Percentiles rank a stretch among this genome's conserved stretches.
Evolutionary conservation across 2,888 invertebrate genomes (phyloP).

Genomic region (Callosobruchus maculatus): DNA sequence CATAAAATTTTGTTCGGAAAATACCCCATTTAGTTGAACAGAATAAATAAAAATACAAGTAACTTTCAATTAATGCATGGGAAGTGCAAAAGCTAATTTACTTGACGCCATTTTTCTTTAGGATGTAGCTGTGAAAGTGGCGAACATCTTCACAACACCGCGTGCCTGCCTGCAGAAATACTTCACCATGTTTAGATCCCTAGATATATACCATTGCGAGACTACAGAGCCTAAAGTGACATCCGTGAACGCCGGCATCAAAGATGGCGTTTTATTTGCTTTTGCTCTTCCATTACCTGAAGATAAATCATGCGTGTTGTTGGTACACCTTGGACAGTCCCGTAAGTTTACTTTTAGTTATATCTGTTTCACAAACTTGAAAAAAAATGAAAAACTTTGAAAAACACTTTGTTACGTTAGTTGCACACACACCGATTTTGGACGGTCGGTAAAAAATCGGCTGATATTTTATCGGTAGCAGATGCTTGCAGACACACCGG

Average conservation of each 20-base stretch:
- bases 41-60: no score
- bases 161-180: conserved; percentile 61
- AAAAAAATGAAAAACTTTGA: no score
- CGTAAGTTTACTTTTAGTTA: background rate
- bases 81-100: background rate
- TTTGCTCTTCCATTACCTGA: background rate
- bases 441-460: no score
- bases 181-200: conserved; percentile 47
- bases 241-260: background rate
- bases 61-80: background rate
- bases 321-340: background rate
- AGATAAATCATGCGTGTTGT: background rate
- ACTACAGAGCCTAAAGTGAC: background rate
- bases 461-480: no score
- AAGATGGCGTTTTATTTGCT: background rate
- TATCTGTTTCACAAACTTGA: no score
- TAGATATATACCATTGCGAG: background rate
- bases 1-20: no score
- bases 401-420: no score
- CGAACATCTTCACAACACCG: conserved; percentile 65
- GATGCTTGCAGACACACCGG: no score
- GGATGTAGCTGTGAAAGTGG: conserved; percentile 62
- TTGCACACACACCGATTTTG: no score
- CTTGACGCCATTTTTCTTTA: background rate
- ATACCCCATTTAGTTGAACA: no score